Evolutionary conservation across 2,797 vertebrate species (phyloP), one percentile per base, ranked within the genome.

Genomic region (Valencia hispanica): DNA sequence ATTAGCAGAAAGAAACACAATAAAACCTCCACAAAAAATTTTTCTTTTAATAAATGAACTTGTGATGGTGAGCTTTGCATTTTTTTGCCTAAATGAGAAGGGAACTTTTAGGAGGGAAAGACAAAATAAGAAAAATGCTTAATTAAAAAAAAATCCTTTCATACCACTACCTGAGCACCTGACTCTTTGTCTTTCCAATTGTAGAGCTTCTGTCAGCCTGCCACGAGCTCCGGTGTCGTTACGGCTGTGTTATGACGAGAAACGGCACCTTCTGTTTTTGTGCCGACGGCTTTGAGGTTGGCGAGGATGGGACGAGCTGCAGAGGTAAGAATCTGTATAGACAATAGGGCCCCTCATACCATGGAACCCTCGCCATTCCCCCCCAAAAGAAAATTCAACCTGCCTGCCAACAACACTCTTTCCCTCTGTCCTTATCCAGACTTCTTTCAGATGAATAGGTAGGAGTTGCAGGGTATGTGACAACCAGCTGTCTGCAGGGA

Each of bases 251-350:
- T 85, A 94, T 98, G 88, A 93, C 95, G 77, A 97, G 96, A 91
- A 98, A 97, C 3, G 94, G 94, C 87, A 97, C 96, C 53, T 94
- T 94, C 91, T 99, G 98, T 84, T 99, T 97, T 94, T 99, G 98
- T 25, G 88, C 95, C 5, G 96, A 98, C 45, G 98, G 98, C n/a
- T 98, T 97, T 20, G 95, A 97, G 94, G 92, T 98, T 1, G 93
- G 94, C 72, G 91, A 95, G 20, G 96, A 99, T 12, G 95, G 97
- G 30, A 96, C 95, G 68, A 97, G 94, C 88, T 99, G 98, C 91
- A 94, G 94, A 97, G 98, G 98, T 99, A 94, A 73, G 92, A 72
- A 59, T 82, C 77, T 39, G 74, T 51, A 36, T 77, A n/a, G 22
- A n/a, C 11, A 27, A 74, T 72, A 22, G 80, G 78, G 20, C 53